Conservation (phyloP, 53 echinoderm and acorn worm species). For the Crossaster papposus region DNA sequence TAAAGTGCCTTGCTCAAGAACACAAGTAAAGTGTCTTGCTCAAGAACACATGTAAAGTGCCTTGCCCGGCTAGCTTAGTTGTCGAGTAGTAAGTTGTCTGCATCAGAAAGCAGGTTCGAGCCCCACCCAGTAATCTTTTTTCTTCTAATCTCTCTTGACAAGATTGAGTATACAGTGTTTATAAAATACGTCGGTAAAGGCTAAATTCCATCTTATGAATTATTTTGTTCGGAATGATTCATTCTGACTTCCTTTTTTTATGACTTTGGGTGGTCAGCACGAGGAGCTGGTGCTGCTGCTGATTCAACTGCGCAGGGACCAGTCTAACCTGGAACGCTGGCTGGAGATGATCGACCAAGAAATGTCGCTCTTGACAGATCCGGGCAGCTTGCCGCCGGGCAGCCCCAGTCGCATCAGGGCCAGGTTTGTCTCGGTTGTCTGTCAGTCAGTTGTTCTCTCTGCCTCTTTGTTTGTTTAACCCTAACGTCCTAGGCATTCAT, state of each 20-base stretch:
- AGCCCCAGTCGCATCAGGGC: slow-evolving; percentile 67
- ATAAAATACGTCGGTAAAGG: no score
- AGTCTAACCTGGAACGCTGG: slow-evolving; percentile 86
- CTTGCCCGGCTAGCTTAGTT: no score
- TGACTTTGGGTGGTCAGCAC: slow-evolving; percentile 63
- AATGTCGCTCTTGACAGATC: slow-evolving; percentile 69
- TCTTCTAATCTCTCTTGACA: no score
- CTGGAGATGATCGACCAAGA: slow-evolving; percentile 81
- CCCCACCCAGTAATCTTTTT: no score
- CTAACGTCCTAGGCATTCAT: no score
- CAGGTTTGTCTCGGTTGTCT: slow-evolving; percentile 51
- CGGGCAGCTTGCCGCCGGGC: slow-evolving; percentile 45
- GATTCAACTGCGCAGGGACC: slow-evolving; percentile 90
- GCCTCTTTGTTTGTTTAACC: not conserved
- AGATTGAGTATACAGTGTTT: no score
- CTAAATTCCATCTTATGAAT: no score
- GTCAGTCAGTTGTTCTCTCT: not conserved
- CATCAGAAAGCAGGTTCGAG: no score
- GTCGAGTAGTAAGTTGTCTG: no score
- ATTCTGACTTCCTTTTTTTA: not conserved
- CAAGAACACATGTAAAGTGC: no score
- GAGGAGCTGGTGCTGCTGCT: slow-evolving; percentile 92
- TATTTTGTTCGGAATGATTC: not conserved
- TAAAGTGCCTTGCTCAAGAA: no score
- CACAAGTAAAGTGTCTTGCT: no score